Base-by-base conservation (phyloP, 2,888 invertebrate species). In the Petrolisthes cinctipes region DNA sequence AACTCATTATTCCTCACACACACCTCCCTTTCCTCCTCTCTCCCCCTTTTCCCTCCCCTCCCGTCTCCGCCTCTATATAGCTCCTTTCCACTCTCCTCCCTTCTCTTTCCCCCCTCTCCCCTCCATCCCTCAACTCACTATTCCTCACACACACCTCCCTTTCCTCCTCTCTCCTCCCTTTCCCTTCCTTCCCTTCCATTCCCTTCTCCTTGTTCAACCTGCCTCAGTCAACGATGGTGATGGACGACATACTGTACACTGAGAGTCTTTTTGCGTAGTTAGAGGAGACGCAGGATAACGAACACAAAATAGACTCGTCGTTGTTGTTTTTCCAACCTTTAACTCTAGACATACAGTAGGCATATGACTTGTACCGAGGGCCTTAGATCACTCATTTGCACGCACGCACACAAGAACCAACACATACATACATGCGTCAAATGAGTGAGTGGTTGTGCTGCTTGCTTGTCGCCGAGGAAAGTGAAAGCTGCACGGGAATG, bases 401-500 rank as follows among this genome's bases (percentile, higher is more conserved):
- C 57, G 17, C 51, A 51, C 51, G n/a, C 82, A 68, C 82, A 68
- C 82, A 37, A 66, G 37, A 23, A 5, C 6, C 20, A 5, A 78
- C 7, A 82, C 37, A 82, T 51, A 82, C 66, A 68, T n/a, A 82
- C 71, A 82, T 54, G 51, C 71, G 56, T 57, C 75, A 11, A 83
- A 54, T 53, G n/a, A 7, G 17, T 5, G 37, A 6, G 9, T 20
- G 1, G 57, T 79, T 57, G 73, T 37, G 71, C 71, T 37, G 57
- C 68, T 20, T n/a, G n/a, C 53, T 56, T 57, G 11, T 68, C 78
- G 37, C 56, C 80, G 37, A 78, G 75, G 51, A 86, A 78, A 84
- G 86, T 86, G 86, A 89, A 89, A 86, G 89, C 81, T 76, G 51
- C 73, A 71, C 20, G 86, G 75, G 83, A 83, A 86, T 89, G 80